phyloP scores from a whole-genome alignment of 2,113 vertebrate species.

The Phaethornis superciliosus region DNA sequence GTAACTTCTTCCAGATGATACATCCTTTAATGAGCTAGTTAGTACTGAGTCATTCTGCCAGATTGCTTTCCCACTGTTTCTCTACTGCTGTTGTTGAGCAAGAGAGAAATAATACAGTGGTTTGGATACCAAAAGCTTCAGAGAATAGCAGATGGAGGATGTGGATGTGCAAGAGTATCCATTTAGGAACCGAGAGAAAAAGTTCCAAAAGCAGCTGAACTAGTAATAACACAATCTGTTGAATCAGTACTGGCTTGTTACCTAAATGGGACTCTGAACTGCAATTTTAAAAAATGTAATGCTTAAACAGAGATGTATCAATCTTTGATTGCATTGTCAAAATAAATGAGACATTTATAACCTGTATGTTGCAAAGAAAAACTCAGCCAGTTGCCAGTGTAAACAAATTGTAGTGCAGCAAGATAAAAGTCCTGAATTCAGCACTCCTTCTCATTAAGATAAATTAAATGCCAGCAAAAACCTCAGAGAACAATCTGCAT shows the following conservation, averaged over 20 bases:
- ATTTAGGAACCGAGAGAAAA: neutral
- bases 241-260: neutral
- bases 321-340: neutral
- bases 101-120: neutral
- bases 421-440: conserved; percentile 26
- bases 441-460: conserved; percentile 16
- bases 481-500: conserved; percentile 3
- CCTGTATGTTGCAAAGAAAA: neutral
- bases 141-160: neutral
- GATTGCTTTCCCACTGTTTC: neutral
- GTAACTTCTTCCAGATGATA: neutral
- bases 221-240: neutral
- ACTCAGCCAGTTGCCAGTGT: neutral
- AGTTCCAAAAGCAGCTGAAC: neutral
- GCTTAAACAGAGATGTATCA: neutral
- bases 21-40: neutral
- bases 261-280: neutral
- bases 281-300: neutral
- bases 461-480: conserved; percentile 23
- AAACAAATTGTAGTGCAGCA: conserved; percentile 13
- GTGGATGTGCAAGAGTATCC: neutral
- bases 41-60: neutral
- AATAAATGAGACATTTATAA: neutral
- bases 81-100: neutral
- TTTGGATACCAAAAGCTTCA: neutral